Evolutionary conservation across 2,113 vertebrate species (phyloP).

Genomic region (Dromaius novaehollandiae): DNA sequence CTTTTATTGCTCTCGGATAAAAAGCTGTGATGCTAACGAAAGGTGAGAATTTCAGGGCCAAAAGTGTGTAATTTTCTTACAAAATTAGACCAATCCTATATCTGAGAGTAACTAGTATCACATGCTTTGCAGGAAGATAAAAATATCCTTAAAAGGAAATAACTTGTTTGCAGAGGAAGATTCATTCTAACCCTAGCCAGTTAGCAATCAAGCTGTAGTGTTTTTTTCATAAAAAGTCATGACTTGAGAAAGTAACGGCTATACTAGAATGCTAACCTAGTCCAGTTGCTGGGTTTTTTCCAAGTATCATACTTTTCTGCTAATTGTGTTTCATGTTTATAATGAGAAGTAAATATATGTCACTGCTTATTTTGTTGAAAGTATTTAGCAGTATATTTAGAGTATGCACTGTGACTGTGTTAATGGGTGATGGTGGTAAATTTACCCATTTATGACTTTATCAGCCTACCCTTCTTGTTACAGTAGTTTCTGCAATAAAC

Average conservation of each 20-base stretch:
- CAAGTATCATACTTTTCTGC: neutral
- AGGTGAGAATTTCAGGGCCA: neutral
- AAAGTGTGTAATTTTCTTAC: neutral
- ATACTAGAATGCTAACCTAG: neutral
- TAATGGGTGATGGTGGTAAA: neutral
- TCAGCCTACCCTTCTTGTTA: neutral
- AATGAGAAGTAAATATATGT: neutral
- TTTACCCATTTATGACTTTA: neutral
- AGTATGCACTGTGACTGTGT: neutral
- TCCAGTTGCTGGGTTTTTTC: neutral
- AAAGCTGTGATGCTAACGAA: neutral
- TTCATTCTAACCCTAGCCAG: neutral
- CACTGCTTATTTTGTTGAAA: neutral
- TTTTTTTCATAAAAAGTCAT: slow-evolving; percentile 6
- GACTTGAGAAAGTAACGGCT: neutral
- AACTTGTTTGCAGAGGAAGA: neutral
- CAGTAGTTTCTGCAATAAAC: neutral
- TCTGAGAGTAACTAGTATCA: neutral
- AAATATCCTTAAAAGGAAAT: neutral
- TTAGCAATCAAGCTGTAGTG: neutral
- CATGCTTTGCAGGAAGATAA: neutral
- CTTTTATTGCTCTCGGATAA: neutral
- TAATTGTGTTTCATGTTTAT: neutral
- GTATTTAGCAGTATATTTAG: neutral
- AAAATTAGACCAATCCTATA: neutral